Percentiles rank a stretch among this genome's conserved stretches.
Conservation (phyloP, 2,113 vertebrate genomes). For the Mastomys coucha region DNA sequence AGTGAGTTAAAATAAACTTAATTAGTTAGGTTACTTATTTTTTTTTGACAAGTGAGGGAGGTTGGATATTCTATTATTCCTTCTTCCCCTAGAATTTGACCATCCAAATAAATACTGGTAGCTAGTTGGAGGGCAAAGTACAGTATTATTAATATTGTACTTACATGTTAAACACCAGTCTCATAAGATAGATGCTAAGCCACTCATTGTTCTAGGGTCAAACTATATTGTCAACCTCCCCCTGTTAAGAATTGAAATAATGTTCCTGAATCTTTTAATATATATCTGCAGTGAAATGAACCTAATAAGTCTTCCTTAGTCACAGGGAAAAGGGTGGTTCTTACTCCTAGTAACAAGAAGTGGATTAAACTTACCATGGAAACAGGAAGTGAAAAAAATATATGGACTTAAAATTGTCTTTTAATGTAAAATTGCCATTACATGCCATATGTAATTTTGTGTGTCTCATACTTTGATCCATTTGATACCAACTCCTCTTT, state of each 20-base stretch:
- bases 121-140: slow-evolving; percentile 17
- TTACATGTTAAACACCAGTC: not conserved
- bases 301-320: not conserved
- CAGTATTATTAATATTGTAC: not conserved
- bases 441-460: not conserved
- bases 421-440: not conserved
- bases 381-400: slow-evolving; percentile 4
- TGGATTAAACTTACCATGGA: not conserved
- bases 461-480: not conserved
- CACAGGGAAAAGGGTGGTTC: not conserved
- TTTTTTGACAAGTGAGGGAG: not conserved
- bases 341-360: not conserved
- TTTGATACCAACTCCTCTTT: not conserved
- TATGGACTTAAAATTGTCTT: not conserved
- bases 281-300: not conserved
- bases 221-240: not conserved
- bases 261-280: not conserved
- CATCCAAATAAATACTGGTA: not conserved
- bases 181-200: not conserved
- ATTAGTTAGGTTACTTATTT: not conserved
- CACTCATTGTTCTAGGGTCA: not conserved
- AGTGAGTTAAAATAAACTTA: slow-evolving; percentile 24
- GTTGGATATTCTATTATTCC: not conserved
- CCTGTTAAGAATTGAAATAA: slow-evolving; percentile 10
- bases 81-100: not conserved